Conservation (phyloP, 2,113 vertebrate genomes). For the Nycticebus coucang region DNA sequence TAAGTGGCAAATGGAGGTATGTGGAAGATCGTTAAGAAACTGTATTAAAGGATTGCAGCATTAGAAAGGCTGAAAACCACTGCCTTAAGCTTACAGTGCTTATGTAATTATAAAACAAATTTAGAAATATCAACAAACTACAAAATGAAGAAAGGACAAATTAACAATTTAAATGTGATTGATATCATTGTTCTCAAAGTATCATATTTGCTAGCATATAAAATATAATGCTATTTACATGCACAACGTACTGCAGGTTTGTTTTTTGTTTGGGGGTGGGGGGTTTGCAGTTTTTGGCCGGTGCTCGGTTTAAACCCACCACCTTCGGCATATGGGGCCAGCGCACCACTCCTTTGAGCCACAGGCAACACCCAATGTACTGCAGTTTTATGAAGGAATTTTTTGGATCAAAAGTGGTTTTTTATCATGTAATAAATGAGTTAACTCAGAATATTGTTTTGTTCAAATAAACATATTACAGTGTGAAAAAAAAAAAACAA, state of each 20-base stretch:
- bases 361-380: no score
- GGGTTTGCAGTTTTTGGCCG: no score
- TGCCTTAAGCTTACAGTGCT: slow-evolving; percentile 32
- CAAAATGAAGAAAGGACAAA: background rate
- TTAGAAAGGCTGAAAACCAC: no score
- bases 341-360: no score
- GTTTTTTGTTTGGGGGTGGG: no score
- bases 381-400: background rate
- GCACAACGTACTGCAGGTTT: background rate
- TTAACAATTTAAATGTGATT: background rate
- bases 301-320: no score
- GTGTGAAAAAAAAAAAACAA: background rate
- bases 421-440: slow-evolving; percentile 1
- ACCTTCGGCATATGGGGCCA: no score
- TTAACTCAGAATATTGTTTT: slow-evolving; percentile 31
- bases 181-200: background rate
- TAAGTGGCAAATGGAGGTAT: background rate
- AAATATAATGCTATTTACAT: slow-evolving; percentile 1
- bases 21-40: background rate
- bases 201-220: slow-evolving; percentile 24
- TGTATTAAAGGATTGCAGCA: no score
- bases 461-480: slow-evolving; percentile 45
- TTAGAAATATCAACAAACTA: slow-evolving; percentile 12
- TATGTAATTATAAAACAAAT: background rate
- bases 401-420: slow-evolving; percentile 22